Conservation (phyloP, 1,140 invertebrate species). For the Meloidogyne chitwoodi region DNA sequence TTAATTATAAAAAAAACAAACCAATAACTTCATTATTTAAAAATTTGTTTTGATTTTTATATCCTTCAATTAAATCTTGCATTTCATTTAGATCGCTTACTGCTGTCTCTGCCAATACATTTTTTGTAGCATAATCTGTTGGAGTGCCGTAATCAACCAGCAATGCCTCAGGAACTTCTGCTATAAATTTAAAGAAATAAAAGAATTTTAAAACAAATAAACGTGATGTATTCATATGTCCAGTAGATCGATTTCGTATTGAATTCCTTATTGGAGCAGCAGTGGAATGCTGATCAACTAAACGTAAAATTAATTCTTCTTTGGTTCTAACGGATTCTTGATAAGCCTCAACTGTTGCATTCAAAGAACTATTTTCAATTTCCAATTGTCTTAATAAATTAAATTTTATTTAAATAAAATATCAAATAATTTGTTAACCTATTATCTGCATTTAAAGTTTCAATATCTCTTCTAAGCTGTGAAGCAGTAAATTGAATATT, state of each 20-base stretch:
- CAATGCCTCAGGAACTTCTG: constrained; percentile 34
- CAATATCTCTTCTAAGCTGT: constrained; percentile 30
- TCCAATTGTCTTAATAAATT: constrained; percentile 17
- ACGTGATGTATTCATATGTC: background rate
- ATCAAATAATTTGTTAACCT: constrained; percentile 1
- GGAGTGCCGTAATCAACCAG: constrained; percentile 28
- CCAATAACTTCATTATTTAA: constrained; percentile 43
- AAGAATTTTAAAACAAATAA: background rate
- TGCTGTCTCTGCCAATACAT: constrained; percentile 28
- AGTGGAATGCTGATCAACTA: constrained; percentile 11
- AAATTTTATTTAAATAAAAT: background rate
- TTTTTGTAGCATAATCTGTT: constrained; percentile 21
- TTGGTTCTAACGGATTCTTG: constrained; percentile 36
- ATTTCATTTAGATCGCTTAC: constrained; percentile 39
- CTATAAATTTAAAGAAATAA: background rate
- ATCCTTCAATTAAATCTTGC: constrained; percentile 41
- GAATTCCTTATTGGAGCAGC: background rate
- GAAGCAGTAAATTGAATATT: constrained; percentile 30
- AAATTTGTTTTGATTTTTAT: constrained; percentile 39
- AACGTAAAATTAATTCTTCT: constrained; percentile 41
- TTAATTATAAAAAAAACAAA: background rate
- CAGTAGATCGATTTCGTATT: background rate
- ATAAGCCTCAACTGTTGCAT: constrained; percentile 20
- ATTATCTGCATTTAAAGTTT: constrained; percentile 27
- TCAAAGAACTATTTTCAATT: constrained; percentile 29